These are phyloP conservation scores for Podargus strigoides DNA, from an alignment of 2,797 vertebrate species.

Conservation along the genomic window DNA sequence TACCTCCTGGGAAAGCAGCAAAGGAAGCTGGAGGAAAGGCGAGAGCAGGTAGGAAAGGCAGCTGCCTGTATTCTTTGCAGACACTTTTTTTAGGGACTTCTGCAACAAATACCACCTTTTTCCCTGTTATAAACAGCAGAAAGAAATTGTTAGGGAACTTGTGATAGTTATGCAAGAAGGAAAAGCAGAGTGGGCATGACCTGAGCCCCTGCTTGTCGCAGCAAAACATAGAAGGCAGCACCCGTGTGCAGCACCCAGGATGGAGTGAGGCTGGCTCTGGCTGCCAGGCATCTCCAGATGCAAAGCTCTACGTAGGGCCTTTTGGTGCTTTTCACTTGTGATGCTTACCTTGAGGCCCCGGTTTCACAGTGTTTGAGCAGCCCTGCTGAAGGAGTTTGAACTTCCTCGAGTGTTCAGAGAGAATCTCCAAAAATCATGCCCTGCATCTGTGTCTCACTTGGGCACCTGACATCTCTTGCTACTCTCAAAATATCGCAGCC, in stretches of 20 bases:
- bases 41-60: not conserved
- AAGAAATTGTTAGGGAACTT: not conserved
- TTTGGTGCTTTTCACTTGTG: not conserved
- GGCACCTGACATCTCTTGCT: not conserved
- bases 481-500: not conserved
- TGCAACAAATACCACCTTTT: not conserved
- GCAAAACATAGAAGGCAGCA: not conserved
- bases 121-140: not conserved
- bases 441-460: not conserved
- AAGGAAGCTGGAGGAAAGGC: not conserved
- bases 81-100: not conserved
- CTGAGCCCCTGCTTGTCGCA: not conserved
- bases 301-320: not conserved
- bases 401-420: not conserved
- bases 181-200: not conserved
- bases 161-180: not conserved
- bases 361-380: not conserved
- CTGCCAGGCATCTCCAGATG: not conserved
- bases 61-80: not conserved
- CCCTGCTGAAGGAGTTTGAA: not conserved
- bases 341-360: not conserved
- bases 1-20: not conserved
- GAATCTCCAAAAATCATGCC: not conserved
- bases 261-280: accelerated
- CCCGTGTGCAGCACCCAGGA: accelerated